These are phyloP conservation scores for Oligia fasciuncula DNA, from an alignment of 2,888 invertebrate genomes.

Conservation along the genomic window DNA sequence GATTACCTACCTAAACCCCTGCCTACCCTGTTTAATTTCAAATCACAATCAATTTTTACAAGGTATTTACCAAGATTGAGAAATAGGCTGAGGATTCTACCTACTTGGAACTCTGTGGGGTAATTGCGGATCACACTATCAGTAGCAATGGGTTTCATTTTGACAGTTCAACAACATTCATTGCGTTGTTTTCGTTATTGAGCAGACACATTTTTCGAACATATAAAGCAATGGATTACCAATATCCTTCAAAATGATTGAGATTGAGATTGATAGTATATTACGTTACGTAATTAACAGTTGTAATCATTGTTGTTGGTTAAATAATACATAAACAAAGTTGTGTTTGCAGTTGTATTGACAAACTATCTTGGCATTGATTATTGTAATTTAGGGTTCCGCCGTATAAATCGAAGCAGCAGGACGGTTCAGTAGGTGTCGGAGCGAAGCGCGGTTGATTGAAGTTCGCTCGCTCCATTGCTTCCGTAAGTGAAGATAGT, in stretches of 20 bases:
- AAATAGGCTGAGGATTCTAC: too few species aligned
- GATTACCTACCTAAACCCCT: too few species aligned
- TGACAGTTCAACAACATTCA: neutral
- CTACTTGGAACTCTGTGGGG: neutral
- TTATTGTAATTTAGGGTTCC: constrained; percentile 51
- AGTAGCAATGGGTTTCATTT: neutral
- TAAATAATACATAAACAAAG: neutral
- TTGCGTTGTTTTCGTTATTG: neutral
- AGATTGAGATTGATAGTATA: neutral
- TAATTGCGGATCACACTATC: neutral
- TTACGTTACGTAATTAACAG: too few species aligned
- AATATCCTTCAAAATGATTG: neutral
- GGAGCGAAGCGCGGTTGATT: constrained; percentile 72
- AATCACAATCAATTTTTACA: too few species aligned
- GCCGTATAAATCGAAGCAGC: constrained; percentile 71
- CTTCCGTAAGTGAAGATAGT: constrained; percentile 41
- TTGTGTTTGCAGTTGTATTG: neutral
- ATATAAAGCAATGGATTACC: neutral
- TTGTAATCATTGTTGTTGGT: neutral
- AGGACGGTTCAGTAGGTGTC: constrained; percentile 75
- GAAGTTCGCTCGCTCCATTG: constrained; percentile 69
- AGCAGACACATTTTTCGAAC: neutral
- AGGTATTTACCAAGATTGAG: too few species aligned
- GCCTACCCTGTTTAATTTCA: too few species aligned
- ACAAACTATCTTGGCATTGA: constrained; percentile 21